Conservation (phyloP, 2,797 vertebrate genomes). For the Anableps anableps region DNA sequence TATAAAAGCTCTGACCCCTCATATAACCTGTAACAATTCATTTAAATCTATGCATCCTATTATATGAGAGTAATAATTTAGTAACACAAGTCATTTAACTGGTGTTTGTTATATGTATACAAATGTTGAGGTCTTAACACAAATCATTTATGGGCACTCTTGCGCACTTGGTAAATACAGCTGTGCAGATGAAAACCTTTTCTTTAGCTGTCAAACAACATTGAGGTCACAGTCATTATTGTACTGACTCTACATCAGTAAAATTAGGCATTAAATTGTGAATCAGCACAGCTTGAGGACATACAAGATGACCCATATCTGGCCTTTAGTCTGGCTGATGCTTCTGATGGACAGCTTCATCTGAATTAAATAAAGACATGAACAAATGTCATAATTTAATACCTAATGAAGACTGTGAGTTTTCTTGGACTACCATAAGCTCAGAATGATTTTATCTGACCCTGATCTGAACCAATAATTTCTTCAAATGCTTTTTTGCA, state of each 20-base stretch:
- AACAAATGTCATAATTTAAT: slow-evolving; percentile 13
- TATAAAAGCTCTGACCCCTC: slow-evolving; percentile 15
- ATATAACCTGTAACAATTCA: slow-evolving; percentile 11
- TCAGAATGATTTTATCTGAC: neutral
- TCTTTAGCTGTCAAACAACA: slow-evolving; percentile 37
- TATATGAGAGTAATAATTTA: neutral
- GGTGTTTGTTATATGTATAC: slow-evolving; percentile 3
- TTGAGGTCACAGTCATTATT: slow-evolving; percentile 60
- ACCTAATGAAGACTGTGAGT: neutral
- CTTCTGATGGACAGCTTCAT: slow-evolving; percentile 25
- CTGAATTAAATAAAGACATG: neutral
- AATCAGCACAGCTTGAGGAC: slow-evolving; percentile 57
- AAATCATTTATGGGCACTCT: slow-evolving; percentile 11
- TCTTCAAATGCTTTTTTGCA: neutral
- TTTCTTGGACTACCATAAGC: neutral
- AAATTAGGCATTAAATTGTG: slow-evolving; percentile 45
- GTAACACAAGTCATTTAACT: slow-evolving; percentile 1
- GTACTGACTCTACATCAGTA: slow-evolving; percentile 35
- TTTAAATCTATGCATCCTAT: neutral
- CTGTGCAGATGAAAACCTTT: slow-evolving; percentile 30
- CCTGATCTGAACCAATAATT: neutral
- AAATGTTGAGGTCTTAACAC: slow-evolving; percentile 19
- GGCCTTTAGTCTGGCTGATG: slow-evolving; percentile 43
- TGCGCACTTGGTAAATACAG: slow-evolving; percentile 25
- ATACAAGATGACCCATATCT: slow-evolving; percentile 48